A percentile compares a stretch with the other conserved stretches of the same genome.
phyloP scores from a whole-genome alignment of 2,113 vertebrate species.

The Cochlearius cochlearius region DNA sequence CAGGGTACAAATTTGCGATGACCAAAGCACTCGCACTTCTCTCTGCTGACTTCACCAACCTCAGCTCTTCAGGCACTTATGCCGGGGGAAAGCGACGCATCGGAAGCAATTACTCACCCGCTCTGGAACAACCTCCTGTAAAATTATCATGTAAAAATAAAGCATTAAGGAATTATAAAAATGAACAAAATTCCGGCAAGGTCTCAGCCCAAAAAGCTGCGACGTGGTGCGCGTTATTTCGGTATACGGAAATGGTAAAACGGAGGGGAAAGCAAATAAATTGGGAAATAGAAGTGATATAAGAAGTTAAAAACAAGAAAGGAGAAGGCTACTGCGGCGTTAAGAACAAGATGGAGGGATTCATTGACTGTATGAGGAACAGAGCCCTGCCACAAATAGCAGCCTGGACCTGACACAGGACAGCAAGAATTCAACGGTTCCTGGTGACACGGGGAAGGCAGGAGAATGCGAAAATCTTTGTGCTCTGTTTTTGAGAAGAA shows the following conservation, averaged over 20 bases:
- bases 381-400: not conserved
- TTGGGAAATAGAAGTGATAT: not conserved
- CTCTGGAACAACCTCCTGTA: not conserved
- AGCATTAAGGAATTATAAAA: not conserved
- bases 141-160: not conserved
- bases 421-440: not conserved
- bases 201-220: not conserved
- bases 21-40: not conserved
- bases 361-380: not conserved
- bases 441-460: not conserved
- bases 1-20: not conserved
- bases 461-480: not conserved
- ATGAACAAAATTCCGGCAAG: not conserved
- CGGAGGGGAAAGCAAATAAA: not conserved
- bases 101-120: not conserved
- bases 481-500: not conserved
- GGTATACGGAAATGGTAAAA: not conserved
- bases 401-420: not conserved
- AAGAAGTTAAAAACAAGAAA: not conserved
- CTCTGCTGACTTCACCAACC: not conserved
- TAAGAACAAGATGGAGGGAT: not conserved
- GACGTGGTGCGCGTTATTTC: fast-evolving
- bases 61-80: not conserved
- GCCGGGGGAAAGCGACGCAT: fast-evolving
- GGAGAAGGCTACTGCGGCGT: not conserved